Evolutionary conservation across 2,797 vertebrate species (phyloP).

Genomic region (Tapirus indicus): DNA sequence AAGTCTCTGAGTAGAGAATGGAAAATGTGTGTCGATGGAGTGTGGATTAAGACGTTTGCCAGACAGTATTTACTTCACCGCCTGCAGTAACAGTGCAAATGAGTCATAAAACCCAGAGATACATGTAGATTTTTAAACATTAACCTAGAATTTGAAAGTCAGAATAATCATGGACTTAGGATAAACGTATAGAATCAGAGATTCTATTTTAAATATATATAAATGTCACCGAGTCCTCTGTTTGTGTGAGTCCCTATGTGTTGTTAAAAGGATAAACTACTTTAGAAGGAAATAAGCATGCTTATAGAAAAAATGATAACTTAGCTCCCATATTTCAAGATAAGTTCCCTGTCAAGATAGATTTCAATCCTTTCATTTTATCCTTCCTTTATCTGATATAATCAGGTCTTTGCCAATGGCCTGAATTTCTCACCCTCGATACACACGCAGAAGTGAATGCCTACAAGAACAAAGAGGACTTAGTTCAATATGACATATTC

Average conservation of each 20-base stretch:
- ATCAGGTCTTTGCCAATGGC: neutral
- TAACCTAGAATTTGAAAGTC: neutral
- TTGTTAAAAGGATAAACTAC: neutral
- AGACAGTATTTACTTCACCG: neutral
- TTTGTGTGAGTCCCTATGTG: neutral
- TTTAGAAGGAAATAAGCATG: neutral
- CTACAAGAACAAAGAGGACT: neutral
- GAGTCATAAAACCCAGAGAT: neutral
- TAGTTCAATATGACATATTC: neutral
- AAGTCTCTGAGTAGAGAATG: neutral
- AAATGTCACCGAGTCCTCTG: neutral
- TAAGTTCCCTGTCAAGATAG: neutral
- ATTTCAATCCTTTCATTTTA: neutral
- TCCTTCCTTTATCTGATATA: neutral
- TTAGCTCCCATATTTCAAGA: neutral
- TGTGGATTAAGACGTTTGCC: neutral
- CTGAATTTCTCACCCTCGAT: neutral
- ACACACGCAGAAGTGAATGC: neutral
- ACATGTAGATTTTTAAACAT: neutral
- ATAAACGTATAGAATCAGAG: neutral
- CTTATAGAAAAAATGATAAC: no score
- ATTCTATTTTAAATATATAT: neutral
- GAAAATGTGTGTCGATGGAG: neutral
- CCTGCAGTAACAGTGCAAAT: neutral
- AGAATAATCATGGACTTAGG: neutral